These are phyloP conservation scores for Rhinolophus sinicus DNA, from an alignment of 2,113 vertebrate genomes.

Conservation along the genomic window DNA sequence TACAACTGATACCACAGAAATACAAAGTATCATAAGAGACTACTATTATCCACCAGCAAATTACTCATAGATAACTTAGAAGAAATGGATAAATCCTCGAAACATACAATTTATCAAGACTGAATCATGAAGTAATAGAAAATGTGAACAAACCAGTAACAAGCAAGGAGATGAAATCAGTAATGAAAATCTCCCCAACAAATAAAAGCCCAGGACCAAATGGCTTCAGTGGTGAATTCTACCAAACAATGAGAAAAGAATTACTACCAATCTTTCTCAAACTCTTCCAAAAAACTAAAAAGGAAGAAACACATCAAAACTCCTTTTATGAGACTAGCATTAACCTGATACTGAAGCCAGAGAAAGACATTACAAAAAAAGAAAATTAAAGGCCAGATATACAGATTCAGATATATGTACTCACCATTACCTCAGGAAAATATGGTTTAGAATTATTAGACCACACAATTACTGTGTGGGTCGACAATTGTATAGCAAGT, in stretches of 20 bases:
- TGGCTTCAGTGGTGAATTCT: background rate
- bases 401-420: background rate
- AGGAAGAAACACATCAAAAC: background rate
- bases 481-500: background rate
- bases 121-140: background rate
- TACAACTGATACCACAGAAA: background rate
- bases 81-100: background rate
- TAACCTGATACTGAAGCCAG: background rate
- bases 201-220: background rate
- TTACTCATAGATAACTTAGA: background rate
- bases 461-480: conserved; percentile 2
- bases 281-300: background rate
- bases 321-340: background rate
- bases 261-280: conserved; percentile 13
- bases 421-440: conserved; percentile 34
- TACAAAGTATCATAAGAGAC: background rate
- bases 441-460: conserved; percentile 36
- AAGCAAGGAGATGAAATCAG: background rate
- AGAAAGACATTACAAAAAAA: conserved; percentile 12
- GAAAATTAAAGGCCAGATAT: background rate
- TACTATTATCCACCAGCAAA: background rate
- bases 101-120: background rate
- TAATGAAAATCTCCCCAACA: background rate
- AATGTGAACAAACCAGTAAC: background rate
- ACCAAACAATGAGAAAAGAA: background rate